Conservation (phyloP, 64 coral and sea anemone genomes). For the Orbicella faveolata region DNA sequence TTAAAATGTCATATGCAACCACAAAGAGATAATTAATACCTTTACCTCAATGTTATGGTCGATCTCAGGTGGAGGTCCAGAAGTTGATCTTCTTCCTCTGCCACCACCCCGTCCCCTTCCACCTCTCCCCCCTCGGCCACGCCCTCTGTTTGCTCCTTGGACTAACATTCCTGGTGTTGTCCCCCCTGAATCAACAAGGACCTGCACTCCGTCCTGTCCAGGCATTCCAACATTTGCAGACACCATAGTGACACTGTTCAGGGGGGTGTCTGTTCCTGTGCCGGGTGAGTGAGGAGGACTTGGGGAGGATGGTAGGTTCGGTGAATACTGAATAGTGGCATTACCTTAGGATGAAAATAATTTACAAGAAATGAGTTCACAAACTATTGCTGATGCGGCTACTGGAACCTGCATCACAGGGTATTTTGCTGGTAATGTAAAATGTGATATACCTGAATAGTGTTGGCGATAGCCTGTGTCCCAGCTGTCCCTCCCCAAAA, state of each 20-base stretch:
- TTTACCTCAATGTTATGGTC: slow-evolving; percentile 95
- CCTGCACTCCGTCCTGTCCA: slow-evolving; percentile 75
- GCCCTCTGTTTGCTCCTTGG: slow-evolving; percentile 64
- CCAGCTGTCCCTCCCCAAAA: no score
- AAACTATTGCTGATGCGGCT: neutral
- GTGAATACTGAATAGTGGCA: slow-evolving; percentile 72
- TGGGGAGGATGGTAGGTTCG: slow-evolving; percentile 77
- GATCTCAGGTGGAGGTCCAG: slow-evolving; percentile 87
- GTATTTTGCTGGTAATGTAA: no score
- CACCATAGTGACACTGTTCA: slow-evolving; percentile 70
- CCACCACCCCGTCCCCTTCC: slow-evolving; percentile 84
- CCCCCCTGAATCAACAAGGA: slow-evolving; percentile 36
- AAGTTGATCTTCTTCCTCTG: slow-evolving; percentile 88
- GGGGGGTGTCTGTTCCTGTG: slow-evolving; percentile 49
- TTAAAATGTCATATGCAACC: neutral
- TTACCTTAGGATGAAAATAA: slow-evolving; percentile 9
- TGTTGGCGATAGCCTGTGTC: no score
- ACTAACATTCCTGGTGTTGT: slow-evolving; percentile 61
- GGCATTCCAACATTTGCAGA: slow-evolving; percentile 39
- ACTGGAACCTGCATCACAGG: no score
- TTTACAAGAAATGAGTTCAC: neutral
- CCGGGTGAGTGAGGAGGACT: slow-evolving; percentile 76
- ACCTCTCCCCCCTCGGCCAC: slow-evolving; percentile 85
- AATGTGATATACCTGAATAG: no score
- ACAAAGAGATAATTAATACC: neutral